These are phyloP conservation scores for Cochlearius cochlearius DNA, from an alignment of 2,113 vertebrate genomes.

Conservation along the genomic window DNA sequence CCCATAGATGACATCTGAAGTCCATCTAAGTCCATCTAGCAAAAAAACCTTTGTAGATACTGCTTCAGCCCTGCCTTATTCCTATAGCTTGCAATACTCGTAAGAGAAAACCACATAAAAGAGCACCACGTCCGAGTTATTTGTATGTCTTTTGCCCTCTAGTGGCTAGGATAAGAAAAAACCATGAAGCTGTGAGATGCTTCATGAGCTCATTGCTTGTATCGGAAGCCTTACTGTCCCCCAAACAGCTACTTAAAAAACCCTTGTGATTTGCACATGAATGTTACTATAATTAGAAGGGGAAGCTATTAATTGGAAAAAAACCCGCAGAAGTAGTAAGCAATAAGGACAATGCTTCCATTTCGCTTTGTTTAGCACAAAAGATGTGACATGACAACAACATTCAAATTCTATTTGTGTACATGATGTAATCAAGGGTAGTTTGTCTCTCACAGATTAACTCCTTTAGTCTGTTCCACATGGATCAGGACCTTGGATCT, in stretches of 20 bases:
- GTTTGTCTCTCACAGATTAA: background rate
- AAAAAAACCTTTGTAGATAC: background rate
- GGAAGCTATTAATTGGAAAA: background rate
- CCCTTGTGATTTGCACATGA: background rate
- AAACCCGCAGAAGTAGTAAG: background rate
- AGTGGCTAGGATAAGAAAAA: background rate
- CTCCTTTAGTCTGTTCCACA: background rate
- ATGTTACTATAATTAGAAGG: background rate
- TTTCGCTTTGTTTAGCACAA: background rate
- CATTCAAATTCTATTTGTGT: background rate
- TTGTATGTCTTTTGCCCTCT: background rate
- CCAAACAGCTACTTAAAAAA: background rate
- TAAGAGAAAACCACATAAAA: background rate
- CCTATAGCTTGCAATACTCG: background rate
- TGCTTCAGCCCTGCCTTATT: background rate
- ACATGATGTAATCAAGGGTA: background rate
- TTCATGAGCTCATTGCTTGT: background rate
- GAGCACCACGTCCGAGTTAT: accelerated
- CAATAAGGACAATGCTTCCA: background rate
- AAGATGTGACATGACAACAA: background rate
- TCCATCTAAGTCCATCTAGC: background rate
- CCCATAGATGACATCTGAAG: background rate
- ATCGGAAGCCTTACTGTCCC: background rate
- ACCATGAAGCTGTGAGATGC: background rate
- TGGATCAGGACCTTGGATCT: background rate